phyloP scores from a whole-genome alignment of 2,888 invertebrate species.

The Ephialtes manifestator region DNA sequence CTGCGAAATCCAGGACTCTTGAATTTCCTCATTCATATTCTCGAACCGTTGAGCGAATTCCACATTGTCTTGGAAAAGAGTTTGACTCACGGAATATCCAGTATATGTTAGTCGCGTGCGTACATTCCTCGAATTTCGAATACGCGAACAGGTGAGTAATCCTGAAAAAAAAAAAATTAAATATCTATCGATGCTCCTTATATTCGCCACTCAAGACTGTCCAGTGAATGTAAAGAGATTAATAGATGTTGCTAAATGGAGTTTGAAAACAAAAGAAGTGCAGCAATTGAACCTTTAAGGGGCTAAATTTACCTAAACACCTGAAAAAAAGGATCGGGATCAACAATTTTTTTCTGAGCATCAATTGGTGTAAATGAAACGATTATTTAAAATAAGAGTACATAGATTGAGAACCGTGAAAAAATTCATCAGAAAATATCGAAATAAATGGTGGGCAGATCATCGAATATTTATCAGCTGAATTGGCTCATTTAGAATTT shows the following conservation, averaged over 20 bases:
- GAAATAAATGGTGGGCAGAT: too few species aligned
- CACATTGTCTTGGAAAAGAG: slow-evolving; percentile 95
- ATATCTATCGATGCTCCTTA: slow-evolving; percentile 16
- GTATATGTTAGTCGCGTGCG: slow-evolving; percentile 80
- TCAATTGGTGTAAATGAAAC: too few species aligned
- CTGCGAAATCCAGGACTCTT: slow-evolving; percentile 94
- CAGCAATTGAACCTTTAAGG: not conserved
- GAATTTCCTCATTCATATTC: slow-evolving; percentile 95
- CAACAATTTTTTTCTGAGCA: too few species aligned
- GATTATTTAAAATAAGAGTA: too few species aligned
- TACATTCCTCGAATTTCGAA: slow-evolving; percentile 30
- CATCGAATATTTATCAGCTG: too few species aligned
- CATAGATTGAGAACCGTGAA: too few species aligned
- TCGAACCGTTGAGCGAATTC: slow-evolving; percentile 96
- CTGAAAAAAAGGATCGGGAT: too few species aligned
- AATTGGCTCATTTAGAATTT: too few species aligned
- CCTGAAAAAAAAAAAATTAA: slow-evolving; percentile 4
- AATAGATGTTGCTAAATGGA: slow-evolving; percentile 23
- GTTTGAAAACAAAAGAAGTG: slow-evolving; percentile 25
- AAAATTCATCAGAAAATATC: too few species aligned
- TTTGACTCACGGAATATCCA: slow-evolving; percentile 90
- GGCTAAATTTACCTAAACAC: too few species aligned
- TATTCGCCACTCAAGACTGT: slow-evolving; percentile 44
- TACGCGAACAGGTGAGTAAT: slow-evolving; percentile 34
- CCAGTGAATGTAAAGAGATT: slow-evolving; percentile 35